Base-by-base conservation (phyloP, 2,113 vertebrate genomes). In the Zootoca vivipara region DNA sequence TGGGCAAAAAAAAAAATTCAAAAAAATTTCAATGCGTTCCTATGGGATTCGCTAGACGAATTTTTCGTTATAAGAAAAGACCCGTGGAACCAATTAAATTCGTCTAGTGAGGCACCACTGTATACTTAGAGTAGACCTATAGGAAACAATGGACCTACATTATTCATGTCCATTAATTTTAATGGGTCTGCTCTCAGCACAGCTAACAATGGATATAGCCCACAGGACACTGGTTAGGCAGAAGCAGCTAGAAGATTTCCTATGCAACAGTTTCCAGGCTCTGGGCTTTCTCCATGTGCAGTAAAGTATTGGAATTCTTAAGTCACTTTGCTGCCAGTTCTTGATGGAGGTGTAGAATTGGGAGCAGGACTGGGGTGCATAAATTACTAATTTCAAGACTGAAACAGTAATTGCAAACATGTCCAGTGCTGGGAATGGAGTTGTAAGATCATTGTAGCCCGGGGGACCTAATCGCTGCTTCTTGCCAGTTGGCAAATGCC, bases 321-420 rank as follows among this genome's bases (percentile, higher is more conserved):
- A 77, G 7, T 35, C 13, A n/a, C 20, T 15, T 67, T 9, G 1
- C 16, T n/a, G 9, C 35, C 46, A 52, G 40, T 69, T 83, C 22
- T 52, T 83, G 40, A 62, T 75, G 24, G 30, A 42, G 70, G 24
- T 9, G 15, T 42, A 83, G 79, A 77, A 67, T 28, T 46, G 56
- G 26, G 84, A 85, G 35, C 65, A 13, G 3, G 80, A 40, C 80
- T 33, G 3, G 56, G 81, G 73, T 24, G 16, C 73, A 78, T 80
- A 88, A 83, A 30, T 75, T 42, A 83, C 58, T 83, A 87, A 82
- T 75, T 77, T 22, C 24, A 77, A 80, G 40, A 67, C 26, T n/a
- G 40, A 67, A 65, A 67, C 15, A 77, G 52, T 33, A 77, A 83
- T 24, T 83, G 30, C 26, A 77, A 62, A 75, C 72, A 40, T 75